A percentile compares a stretch with the other conserved stretches of the same genome.
Conservation (phyloP, 2,797 vertebrate genomes). For the Liparis tanakae region DNA sequence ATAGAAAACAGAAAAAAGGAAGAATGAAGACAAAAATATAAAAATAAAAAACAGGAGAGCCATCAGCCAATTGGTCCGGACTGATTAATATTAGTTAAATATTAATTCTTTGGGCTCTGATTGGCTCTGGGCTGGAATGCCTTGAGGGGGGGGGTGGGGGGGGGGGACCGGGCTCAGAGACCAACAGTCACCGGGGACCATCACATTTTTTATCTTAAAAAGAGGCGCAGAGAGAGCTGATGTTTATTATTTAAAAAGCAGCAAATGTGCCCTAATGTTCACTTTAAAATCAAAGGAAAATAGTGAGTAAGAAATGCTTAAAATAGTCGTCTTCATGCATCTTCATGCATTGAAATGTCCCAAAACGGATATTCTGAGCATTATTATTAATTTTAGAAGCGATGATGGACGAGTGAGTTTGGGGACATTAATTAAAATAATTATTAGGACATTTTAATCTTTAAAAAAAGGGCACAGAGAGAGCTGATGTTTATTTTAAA, state of each 20-base stretch:
- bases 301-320: too few relatives aligned
- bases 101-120: slow-evolving; percentile 82
- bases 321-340: too few relatives aligned
- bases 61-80: slow-evolving; percentile 80
- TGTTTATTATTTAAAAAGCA: slow-evolving; percentile 4
- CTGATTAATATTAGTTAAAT: slow-evolving; percentile 82
- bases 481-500: too few relatives aligned
- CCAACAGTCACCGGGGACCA: slow-evolving; percentile 73
- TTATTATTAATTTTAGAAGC: too few relatives aligned
- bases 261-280: slow-evolving; percentile 29
- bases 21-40: slow-evolving; percentile 82
- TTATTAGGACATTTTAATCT: too few relatives aligned
- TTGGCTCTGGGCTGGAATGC: slow-evolving; percentile 83
- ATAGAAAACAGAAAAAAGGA: slow-evolving; percentile 79
- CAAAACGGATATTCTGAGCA: too few relatives aligned
- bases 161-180: slow-evolving; percentile 67
- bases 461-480: too few relatives aligned
- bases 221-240: neutral
- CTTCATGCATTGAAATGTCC: too few relatives aligned
- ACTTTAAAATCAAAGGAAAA: slow-evolving; percentile 1
- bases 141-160: slow-evolving; percentile 35
- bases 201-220: slow-evolving; percentile 32
- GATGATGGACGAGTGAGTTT: too few relatives aligned
- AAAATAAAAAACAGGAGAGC: slow-evolving; percentile 76
- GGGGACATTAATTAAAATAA: too few relatives aligned